Evolutionary conservation across 2,113 vertebrate genomes (phyloP), one percentile per base, ranked within the genome.

Genomic region (Spilogale gracilis): DNA sequence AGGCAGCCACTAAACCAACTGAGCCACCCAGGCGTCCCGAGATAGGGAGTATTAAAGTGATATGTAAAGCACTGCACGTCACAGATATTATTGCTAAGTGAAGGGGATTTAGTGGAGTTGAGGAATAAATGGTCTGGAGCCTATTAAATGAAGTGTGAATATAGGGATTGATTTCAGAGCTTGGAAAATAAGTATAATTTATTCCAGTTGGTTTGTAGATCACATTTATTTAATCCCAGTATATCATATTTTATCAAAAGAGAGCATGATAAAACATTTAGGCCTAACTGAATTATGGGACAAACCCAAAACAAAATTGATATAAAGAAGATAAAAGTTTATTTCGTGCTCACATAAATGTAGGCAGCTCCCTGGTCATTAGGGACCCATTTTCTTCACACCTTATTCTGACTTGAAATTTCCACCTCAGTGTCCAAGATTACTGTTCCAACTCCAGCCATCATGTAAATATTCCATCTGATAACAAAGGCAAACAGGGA

Each of bases 71-170:
- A 79, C 20, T n/a, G 60, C 8, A 89, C 9, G 52, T 95, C 52
- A 71, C 54, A 79, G 82, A 79, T 91, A 86, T 89, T 93, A 58
- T 92, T 96, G 17, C 20, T 87, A 73, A 84, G 10, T 82, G 25
- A 94, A 27, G 20, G 18, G 10, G 7, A 91, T 56, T 85, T 89
- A 91, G n/a, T 74, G 14, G 13, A 93, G 63, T 58, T 56, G 25
- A 96, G 38, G 69, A 81, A 71, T 65, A 38, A 61, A 60, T 13
- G 58, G 14, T 80, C 88, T 60, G 76, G 21, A 82, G 65, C 83
- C 87, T 81, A 82, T 85, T 95, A 91, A 96, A 61, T 94, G 50
- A 65, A 74, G 5, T 90, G 2, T 67, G 91, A 96, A 69, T 95
- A 95, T 87, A 83, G 91, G 30, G 25, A 56, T 84, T 92, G 48